Percentiles rank a stretch among this genome's conserved stretches.
Evolutionary conservation across 1,140 invertebrate genomes (phyloP).

Genomic region (Bactericera cockerelli): DNA sequence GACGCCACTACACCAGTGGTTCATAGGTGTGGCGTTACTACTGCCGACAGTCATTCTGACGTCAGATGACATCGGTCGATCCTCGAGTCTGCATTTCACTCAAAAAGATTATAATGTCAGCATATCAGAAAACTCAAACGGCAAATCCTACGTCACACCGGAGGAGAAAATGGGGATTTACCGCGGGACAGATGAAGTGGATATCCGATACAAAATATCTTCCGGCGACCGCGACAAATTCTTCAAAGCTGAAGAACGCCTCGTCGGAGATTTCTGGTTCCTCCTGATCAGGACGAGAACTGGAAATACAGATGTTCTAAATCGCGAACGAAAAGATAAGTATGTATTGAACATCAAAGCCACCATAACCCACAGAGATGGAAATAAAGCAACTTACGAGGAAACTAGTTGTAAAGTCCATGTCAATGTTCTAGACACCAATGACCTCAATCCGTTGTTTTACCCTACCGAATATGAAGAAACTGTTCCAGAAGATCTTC

Average conservation of each 20-base stretch:
- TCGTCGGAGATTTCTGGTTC: conserved; percentile 88
- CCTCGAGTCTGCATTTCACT: conserved; percentile 45
- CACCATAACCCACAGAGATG: conserved; percentile 38
- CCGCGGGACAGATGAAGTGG: conserved; percentile 35
- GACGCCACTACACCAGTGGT: conserved; percentile 7
- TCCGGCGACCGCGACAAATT: conserved; percentile 73
- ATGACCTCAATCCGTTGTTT: conserved; percentile 85
- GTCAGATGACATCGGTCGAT: neutral
- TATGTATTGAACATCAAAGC: conserved; percentile 71
- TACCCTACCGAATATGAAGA: conserved; percentile 72
- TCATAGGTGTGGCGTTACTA: neutral
- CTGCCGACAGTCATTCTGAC: neutral
- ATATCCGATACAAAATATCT: conserved; percentile 66
- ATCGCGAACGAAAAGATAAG: conserved; percentile 72
- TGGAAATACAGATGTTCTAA: conserved; percentile 66
- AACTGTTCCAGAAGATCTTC: conserved; percentile 75
- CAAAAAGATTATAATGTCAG: conserved; percentile 68
- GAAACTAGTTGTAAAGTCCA: conserved; percentile 58
- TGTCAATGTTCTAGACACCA: conserved; percentile 71
- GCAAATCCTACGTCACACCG: conserved; percentile 58
- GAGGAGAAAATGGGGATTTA: conserved; percentile 52
- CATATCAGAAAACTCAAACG: conserved; percentile 73
- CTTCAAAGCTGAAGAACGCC: conserved; percentile 77
- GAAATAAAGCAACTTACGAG: conserved; percentile 34
- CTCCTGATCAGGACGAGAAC: conserved; percentile 71